These are phyloP conservation scores for Pelusios castaneus DNA, from an alignment of 2,113 vertebrate genomes.

Conservation along the genomic window DNA sequence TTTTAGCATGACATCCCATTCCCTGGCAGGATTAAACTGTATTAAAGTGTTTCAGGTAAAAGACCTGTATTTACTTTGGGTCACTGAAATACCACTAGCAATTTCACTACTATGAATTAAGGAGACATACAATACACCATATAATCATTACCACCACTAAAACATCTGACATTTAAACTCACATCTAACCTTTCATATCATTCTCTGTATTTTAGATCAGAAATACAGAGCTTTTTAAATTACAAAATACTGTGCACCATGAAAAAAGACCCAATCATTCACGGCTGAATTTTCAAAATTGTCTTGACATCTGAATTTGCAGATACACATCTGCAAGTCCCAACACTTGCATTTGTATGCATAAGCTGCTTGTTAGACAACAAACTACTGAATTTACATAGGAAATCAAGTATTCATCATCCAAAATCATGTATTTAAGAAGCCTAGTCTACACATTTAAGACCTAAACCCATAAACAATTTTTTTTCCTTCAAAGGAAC, in stretches of 20 bases:
- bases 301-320: neutral
- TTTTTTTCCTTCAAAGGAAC: neutral
- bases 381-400: neutral
- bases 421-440: neutral
- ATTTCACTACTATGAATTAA: neutral
- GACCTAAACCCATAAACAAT: neutral
- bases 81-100: neutral
- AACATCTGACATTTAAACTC: neutral
- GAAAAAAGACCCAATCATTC: neutral
- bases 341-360: neutral
- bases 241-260: neutral
- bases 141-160: neutral
- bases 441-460: neutral
- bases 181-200: neutral
- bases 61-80: neutral
- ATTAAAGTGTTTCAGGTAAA: neutral
- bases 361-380: neutral
- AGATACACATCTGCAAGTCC: neutral
- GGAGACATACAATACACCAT: neutral
- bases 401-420: neutral
- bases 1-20: neutral
- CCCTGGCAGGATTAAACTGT: neutral
- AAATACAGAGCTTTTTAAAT: neutral
- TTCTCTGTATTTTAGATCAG: neutral
- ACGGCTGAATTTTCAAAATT: neutral